A percentile compares a stretch with the other conserved stretches of the same genome.
phyloP scores from a whole-genome alignment of 2,888 invertebrate genomes.

The Seladonia tumulorum region DNA sequence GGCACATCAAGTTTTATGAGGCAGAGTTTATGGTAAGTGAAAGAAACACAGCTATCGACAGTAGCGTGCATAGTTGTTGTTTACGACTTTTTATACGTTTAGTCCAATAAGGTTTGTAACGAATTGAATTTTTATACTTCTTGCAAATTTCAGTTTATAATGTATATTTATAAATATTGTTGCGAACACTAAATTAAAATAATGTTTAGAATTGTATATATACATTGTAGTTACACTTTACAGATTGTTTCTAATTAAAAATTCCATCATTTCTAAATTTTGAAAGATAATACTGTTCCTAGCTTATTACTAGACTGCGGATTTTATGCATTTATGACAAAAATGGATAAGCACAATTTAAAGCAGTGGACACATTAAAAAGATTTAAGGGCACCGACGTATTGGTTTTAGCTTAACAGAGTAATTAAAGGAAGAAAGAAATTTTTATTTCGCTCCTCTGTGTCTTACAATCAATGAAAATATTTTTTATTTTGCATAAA shows the following conservation, averaged over 20 bases:
- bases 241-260: neutral
- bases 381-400: no score
- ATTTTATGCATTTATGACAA: no score
- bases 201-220: neutral
- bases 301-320: neutral
- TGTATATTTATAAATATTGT: no score
- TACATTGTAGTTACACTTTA: neutral
- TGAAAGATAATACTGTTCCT: neutral
- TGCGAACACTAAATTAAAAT: neutral
- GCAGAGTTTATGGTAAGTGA: constrained; percentile 9
- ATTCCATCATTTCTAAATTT: neutral
- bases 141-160: neutral
- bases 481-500: no score
- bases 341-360: no score
- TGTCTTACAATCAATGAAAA: no score
- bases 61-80: neutral
- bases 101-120: neutral
- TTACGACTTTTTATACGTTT: neutral
- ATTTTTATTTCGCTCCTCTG: no score
- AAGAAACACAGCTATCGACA: constrained; percentile 8
- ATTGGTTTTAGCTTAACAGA: no score
- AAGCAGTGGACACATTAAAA: no score
- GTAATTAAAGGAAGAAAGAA: no score
- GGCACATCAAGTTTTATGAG: constrained; percentile 8
- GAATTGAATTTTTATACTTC: neutral